Conservation (phyloP, 2,797 vertebrate species). For the Halcyon chelicuti region DNA sequence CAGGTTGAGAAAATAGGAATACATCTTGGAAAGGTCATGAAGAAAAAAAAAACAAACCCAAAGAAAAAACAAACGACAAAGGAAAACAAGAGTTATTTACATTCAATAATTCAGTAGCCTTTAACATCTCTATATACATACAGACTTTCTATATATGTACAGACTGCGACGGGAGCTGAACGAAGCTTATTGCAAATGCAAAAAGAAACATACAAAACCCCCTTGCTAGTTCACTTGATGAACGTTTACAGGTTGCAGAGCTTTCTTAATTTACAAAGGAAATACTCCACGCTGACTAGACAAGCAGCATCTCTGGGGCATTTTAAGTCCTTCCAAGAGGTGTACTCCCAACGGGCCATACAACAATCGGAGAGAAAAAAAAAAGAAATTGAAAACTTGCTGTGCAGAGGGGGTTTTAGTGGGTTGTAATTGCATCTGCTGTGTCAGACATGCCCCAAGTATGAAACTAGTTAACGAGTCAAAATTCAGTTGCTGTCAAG, state of each 20-base stretch:
- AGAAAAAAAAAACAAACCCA: not conserved
- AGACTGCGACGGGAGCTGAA: not conserved
- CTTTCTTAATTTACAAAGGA: constrained; percentile 10
- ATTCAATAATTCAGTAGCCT: constrained; percentile 70
- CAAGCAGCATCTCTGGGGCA: not conserved
- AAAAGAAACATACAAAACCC: constrained; percentile 20
- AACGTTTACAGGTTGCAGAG: constrained; percentile 20
- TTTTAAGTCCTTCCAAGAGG: not conserved
- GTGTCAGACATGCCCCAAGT: not conserved
- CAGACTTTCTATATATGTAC: constrained; percentile 56
- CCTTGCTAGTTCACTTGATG: not conserved
- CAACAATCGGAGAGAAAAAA: not conserved
- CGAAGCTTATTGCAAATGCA: constrained; percentile 33
- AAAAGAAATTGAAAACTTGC: not conserved
- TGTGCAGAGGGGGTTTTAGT: not conserved
- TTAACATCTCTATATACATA: constrained; percentile 70
- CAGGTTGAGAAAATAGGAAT: constrained; percentile 70
- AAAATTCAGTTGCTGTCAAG: not conserved
- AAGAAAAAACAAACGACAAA: not conserved
- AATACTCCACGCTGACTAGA: not conserved
- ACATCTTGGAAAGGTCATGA: constrained; percentile 47
- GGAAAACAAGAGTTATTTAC: constrained; percentile 77
- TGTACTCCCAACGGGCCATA: not conserved
- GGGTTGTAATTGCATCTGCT: not conserved
- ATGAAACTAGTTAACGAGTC: not conserved